Conservation (phyloP, 2,888 invertebrate species). For the Andrena flavipes region DNA sequence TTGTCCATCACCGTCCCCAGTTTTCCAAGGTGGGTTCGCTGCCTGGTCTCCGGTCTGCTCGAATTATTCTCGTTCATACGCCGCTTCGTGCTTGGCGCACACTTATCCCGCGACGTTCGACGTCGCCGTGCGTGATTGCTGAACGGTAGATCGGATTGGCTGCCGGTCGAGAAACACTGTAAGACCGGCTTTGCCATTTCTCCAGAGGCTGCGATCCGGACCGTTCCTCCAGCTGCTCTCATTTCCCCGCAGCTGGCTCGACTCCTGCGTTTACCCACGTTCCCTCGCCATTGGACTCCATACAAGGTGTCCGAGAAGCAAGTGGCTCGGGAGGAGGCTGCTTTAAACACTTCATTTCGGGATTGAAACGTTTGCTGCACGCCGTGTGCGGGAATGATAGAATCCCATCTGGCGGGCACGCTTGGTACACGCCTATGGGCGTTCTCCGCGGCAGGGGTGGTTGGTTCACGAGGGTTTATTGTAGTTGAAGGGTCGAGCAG, state of each 20-base stretch:
- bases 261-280: conserved; percentile 41
- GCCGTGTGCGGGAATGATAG: too few species aligned
- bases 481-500: too few species aligned
- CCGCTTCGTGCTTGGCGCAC: background rate
- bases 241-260: conserved; percentile 45
- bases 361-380: too few species aligned
- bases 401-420: too few species aligned
- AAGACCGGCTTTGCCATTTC: conserved; percentile 49
- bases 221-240: conserved; percentile 44
- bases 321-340: background rate
- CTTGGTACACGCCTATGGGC: too few species aligned
- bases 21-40: conserved; percentile 12
- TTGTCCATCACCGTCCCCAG: conserved; percentile 24
- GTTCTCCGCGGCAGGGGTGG: too few species aligned
- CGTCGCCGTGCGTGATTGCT: conserved; percentile 44
- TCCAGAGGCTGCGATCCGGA: conserved; percentile 38
- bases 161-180: conserved; percentile 30
- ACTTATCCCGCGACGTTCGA: conserved; percentile 6
- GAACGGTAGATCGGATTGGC: conserved; percentile 61
- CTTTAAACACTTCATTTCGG: too few species aligned
- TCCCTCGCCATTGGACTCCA: background rate
- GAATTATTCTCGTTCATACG: conserved; percentile 46
- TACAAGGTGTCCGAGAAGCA: background rate
- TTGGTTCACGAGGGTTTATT: too few species aligned
- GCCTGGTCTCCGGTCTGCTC: conserved; percentile 16